These are phyloP conservation scores for Vicugna pacos DNA, from an alignment of 2,113 vertebrate species.

Conservation along the genomic window DNA sequence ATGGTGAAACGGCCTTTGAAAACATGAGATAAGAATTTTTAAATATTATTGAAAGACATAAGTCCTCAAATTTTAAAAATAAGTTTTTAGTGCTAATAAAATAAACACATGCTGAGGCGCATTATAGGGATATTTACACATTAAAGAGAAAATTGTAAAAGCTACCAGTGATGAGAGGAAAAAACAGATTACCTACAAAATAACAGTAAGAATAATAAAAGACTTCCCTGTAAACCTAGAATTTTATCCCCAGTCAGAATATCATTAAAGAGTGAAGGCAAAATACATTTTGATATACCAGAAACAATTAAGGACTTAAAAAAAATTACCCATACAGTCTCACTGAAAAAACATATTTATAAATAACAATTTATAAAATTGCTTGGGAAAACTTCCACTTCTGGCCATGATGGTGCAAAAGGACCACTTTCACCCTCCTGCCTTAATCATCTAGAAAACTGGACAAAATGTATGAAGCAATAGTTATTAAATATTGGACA, in stretches of 20 bases:
- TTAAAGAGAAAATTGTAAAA: slow-evolving; percentile 43
- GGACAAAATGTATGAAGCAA: not conserved
- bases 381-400: not conserved
- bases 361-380: slow-evolving; percentile 40
- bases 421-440: not conserved
- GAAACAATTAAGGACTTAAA: not conserved
- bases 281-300: slow-evolving; percentile 30
- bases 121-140: not conserved
- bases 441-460: not conserved
- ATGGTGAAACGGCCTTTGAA: slow-evolving; percentile 6
- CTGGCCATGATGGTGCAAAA: not conserved
- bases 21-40: not conserved
- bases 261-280: not conserved
- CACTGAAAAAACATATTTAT: slow-evolving; percentile 19
- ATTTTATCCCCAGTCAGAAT: not conserved
- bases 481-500: not conserved
- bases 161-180: not conserved
- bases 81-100: slow-evolving; percentile 29
- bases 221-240: not conserved
- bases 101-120: not conserved
- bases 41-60: not conserved
- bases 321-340: not conserved
- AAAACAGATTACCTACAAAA: not conserved
- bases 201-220: not conserved
- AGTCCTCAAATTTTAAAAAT: slow-evolving; percentile 7